Evolutionary conservation across 64 coral and sea anemone genomes (phyloP), one percentile per base, ranked within the genome.

Genomic region (Catalaphyllia jardinei): DNA sequence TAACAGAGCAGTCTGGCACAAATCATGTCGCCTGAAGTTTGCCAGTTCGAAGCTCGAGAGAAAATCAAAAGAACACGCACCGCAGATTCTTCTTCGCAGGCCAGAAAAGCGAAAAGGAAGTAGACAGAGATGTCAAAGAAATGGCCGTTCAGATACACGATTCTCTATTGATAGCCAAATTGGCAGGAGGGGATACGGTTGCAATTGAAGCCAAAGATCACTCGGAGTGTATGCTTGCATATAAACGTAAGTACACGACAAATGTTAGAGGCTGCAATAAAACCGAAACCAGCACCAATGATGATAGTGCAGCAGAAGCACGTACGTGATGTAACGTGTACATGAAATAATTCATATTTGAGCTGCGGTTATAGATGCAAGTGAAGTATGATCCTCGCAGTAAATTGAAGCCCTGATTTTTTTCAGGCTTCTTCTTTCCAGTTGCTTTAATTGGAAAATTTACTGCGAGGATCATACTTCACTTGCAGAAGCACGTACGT

Each of bases 171-270:
- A 86, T 86, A 33, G 67, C 65, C 35, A 86, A 86, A 86, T 52
- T 86, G 18, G 60, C 83, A 52, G 46, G 67, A 65, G 83, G 83
- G 24, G 83, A 86, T 86, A 86, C 73, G 83, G 83, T 86, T 86
- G 83, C 83, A 28, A 86, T 72, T 20, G 62, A 85, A 42, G 54
- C 52, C 60, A 85, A 85, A 85, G 71, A 85, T 62, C 60, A 86
- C 65, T 28, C 85, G 50, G 54, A 28, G 52, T 87, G 69, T 54
- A 54, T 73, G 27, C 85, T 87, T 87, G 65, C 85, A 50, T 86
- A n/a, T 46, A 63, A 73, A 72, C 60, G 63, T 15, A 86, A 86
- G 49, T 72, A 86, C 69, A 71, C 67, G 69, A 29, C 80, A 8
- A 67, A 39, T 75, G 31, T 75, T 75, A 75, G 5, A 19, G 19